Evolutionary conservation across 64 coral and sea anemone genomes (phyloP), one percentile per base, ranked within the genome.

Genomic region (Acropora yongei): DNA sequence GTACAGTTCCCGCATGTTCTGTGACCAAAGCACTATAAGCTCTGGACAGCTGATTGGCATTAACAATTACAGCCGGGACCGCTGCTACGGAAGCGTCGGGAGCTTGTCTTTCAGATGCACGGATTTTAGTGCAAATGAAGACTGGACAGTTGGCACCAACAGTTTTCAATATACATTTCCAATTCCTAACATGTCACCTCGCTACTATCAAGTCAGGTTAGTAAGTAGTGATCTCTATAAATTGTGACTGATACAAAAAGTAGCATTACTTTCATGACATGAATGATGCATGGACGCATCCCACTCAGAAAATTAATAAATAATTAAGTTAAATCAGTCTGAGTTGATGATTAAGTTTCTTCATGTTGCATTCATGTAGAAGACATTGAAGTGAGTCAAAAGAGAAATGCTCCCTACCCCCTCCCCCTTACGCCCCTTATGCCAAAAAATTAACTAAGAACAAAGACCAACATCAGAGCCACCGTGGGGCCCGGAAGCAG

Each of bases 111-210:
- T 91, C 40, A 91, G 55, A 67, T 91, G 89, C 49, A 84, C 89
- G 20, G 89, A 91, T 91, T 91, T 75, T 19, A 91, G 89, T n/a
- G 9, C 8, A 39, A 47, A 60, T 13, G 89, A 91, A 76, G 89
- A 91, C 30, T 91, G 89, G 89, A 49, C 89, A 58, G 72, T 40
- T 55, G 89, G 89, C 17, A 73, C 69, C 14, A 91, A 73, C 50
- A 91, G 72, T 44, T 83, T 69, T 72, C 42, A 77, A 8, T 91
- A 80, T 66, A 90, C 89, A 1, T 90, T 90, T 74, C 13, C 44
- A 16, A 9, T 47, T 14, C 53, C 39, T 47, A 41, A 0, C 9
- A 1, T 0, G 7, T 61, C 19, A 65, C 65, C 89, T 30, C 77
- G 42, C 6, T 90, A 55, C 78, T 84, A 84, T 84, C 49, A 76